These are phyloP conservation scores for Drusus annulatus DNA, from an alignment of 1,140 invertebrate genomes.

Conservation along the genomic window DNA sequence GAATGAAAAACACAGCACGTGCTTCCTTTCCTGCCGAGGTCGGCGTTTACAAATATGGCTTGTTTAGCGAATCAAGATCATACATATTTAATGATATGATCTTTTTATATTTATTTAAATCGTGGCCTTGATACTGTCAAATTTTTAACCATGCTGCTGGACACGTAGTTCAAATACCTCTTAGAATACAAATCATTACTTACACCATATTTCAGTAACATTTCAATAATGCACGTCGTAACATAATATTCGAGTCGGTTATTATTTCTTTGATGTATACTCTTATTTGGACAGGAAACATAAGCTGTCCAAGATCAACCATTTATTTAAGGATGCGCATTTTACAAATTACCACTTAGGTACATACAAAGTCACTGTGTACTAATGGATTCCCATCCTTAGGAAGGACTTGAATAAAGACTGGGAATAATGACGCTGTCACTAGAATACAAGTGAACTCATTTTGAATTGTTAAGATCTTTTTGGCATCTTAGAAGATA, in stretches of 20 bases:
- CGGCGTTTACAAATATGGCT: neutral
- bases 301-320: slow-evolving; percentile 17
- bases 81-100: neutral
- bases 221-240: neutral
- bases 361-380: neutral
- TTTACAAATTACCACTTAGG: neutral
- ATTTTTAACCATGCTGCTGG: neutral
- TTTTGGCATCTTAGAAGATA: no score
- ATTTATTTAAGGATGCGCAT: slow-evolving; percentile 17
- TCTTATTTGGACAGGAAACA: slow-evolving; percentile 10
- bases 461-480: no score
- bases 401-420: no score
- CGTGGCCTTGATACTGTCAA: neutral
- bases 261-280: slow-evolving; percentile 11
- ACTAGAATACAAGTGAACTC: no score
- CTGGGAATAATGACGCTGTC: no score
- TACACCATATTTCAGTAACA: neutral
- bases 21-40: neutral
- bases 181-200: slow-evolving; percentile 15
- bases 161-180: neutral
- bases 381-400: neutral
- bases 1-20: neutral
- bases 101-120: slow-evolving; percentile 16
- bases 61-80: neutral
- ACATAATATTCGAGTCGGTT: slow-evolving; percentile 1